These are phyloP conservation scores for Ictalurus punctatus DNA, from an alignment of 2,113 vertebrate genomes.

Conservation along the genomic window DNA sequence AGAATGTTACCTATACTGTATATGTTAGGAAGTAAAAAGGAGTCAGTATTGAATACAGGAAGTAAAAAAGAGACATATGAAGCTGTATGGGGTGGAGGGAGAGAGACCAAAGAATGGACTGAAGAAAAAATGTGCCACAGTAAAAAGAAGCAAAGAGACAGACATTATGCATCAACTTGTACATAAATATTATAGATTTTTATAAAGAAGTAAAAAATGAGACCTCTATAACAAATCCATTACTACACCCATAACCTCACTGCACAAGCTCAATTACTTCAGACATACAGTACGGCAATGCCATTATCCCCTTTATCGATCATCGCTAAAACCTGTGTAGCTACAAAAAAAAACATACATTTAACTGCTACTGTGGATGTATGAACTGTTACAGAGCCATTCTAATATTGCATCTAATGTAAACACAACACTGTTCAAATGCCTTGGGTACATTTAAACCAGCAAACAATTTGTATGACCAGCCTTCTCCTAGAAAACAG, in stretches of 20 bases:
- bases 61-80: not conserved
- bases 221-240: not conserved
- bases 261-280: not conserved
- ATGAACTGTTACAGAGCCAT: not conserved
- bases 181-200: not conserved
- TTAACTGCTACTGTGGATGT: not conserved
- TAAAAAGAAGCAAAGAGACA: not conserved
- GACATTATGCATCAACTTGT: not conserved
- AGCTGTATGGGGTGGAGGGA: not conserved
- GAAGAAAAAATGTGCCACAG: constrained; percentile 2
- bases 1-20: not conserved
- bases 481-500: not conserved
- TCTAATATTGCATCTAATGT: not conserved
- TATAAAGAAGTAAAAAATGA: not conserved
- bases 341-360: not conserved
- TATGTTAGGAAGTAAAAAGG: not conserved
- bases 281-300: not conserved
- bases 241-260: not conserved
- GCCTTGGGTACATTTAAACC: not conserved
- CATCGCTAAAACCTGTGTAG: not conserved
- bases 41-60: not conserved
- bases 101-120: not conserved
- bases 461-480: not conserved
- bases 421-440: not conserved
- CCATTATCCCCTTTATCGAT: not conserved